Base-by-base conservation (phyloP, 2,113 vertebrate species). In the Crotalus helleri region DNA sequence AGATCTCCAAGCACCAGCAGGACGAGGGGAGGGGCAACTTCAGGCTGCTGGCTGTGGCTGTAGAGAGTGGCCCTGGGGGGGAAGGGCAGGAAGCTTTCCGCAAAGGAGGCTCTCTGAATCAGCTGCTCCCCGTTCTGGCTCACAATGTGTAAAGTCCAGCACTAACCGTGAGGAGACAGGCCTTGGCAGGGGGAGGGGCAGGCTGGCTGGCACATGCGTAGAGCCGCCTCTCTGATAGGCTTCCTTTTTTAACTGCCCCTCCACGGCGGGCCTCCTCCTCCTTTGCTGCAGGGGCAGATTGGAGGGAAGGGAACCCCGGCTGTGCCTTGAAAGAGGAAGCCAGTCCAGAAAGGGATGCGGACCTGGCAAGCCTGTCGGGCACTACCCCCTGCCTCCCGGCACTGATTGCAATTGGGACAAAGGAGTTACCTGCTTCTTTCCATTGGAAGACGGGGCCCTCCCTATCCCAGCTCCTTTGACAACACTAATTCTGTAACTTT, bases 21-120 rank as follows among this genome's bases (percentile, higher is more conserved):
- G 88, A 33, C 0, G 97, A 97, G 6, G 97, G 97, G 2, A 96
- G 97, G 15, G 97, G 98, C 96, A 97, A 97, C 94, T 96, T 98
- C 49, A 97, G 97, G 93, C 95, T 98, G 91, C 98, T 98, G 26
- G 97, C 94, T 0, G 94, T 98, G 53, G 97, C 98, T 46, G 98
- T 98, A 46, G 94, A 95, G 49, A 95, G 97, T 17, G 93, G 85
- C 87, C 94, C 95, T 0, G 96, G 97, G n/a, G 96, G 98, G 88
- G 96, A 95, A n/a, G 33, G 95, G 95, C 39, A 95, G 92, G 44
- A 94, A 91, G 89, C 23, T 49, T 0, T 33, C 39, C 8, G 95
- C 87, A 88, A 96, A 97, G 85, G 94, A 95, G 93, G 94, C 55
- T 15, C 0, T 1, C 29, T 46, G 88, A 91, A 0, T n/a, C 21